phyloP scores from a whole-genome alignment of 2,888 invertebrate genomes.

The Ctena decussata region DNA sequence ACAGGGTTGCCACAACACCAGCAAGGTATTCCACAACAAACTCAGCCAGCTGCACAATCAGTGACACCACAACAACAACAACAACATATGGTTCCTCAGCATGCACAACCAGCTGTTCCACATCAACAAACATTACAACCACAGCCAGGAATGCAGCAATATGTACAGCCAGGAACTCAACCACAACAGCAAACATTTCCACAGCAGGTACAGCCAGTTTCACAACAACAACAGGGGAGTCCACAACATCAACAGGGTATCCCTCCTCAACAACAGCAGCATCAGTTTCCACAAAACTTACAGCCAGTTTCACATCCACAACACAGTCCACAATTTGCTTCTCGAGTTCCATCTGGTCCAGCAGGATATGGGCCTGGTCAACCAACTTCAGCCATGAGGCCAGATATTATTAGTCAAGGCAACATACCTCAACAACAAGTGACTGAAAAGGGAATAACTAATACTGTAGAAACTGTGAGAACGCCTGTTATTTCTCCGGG shows the following conservation, averaged over 20 bases:
- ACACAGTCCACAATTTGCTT: neutral
- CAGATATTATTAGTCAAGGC: neutral
- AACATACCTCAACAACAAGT: constrained; percentile 8
- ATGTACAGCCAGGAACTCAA: constrained; percentile 64
- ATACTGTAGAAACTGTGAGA: constrained; percentile 69
- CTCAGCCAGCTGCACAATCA: neutral
- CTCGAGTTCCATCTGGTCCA: constrained; percentile 24
- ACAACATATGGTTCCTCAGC: neutral
- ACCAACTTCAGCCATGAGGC: neutral
- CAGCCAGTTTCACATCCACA: constrained; percentile 31
- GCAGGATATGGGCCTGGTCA: neutral
- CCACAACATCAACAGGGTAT: neutral
- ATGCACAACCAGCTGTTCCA: neutral
- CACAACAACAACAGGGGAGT: constrained; percentile 1
- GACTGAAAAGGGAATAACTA: constrained; percentile 54
- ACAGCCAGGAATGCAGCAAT: constrained; percentile 38
- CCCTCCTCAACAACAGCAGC: constrained; percentile 34
- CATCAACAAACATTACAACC: constrained; percentile 31
- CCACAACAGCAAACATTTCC: constrained; percentile 75
- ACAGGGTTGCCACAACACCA: neutral
- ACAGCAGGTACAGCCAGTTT: neutral
- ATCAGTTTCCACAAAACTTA: neutral
- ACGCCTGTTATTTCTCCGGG: constrained; percentile 75
- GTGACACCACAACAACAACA: neutral
- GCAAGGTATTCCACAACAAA: neutral